Evolutionary conservation across 2,797 vertebrate species (phyloP).

Genomic region (Sandelia bainsii): DNA sequence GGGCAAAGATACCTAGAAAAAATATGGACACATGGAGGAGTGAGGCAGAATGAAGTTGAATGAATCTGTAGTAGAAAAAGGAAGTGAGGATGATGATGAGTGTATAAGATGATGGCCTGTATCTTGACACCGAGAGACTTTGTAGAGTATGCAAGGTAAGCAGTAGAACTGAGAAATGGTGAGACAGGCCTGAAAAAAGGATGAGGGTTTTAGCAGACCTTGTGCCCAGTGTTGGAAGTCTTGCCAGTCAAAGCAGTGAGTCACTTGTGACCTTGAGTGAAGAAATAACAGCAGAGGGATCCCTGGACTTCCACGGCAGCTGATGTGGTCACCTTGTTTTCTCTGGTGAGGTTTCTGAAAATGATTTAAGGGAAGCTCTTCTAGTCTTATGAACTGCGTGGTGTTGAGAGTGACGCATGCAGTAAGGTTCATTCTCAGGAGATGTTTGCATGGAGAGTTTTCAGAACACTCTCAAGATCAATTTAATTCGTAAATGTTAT

Average conservation of each 20-base stretch:
- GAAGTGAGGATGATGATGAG: slow-evolving; percentile 11
- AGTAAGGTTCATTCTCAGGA: slow-evolving; percentile 40
- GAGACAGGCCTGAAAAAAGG: slow-evolving; percentile 42
- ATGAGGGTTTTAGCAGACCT: slow-evolving; percentile 56
- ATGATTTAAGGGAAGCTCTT: slow-evolving; percentile 80
- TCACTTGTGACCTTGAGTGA: slow-evolving; percentile 79
- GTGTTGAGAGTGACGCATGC: slow-evolving; percentile 66
- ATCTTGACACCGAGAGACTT: slow-evolving; percentile 11
- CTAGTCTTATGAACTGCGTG: slow-evolving; percentile 49
- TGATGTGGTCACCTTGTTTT: slow-evolving; percentile 80
- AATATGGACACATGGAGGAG: slow-evolving; percentile 2
- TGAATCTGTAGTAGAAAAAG: not conserved
- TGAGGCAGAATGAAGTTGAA: slow-evolving; percentile 9
- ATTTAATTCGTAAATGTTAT: too few species aligned
- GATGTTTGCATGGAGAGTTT: slow-evolving; percentile 28
- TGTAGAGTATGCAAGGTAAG: slow-evolving; percentile 33
- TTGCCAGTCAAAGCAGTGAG: slow-evolving; percentile 80
- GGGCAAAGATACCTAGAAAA: slow-evolving; percentile 33
- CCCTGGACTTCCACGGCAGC: slow-evolving; percentile 78
- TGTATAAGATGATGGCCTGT: slow-evolving; percentile 9
- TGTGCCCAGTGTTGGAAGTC: slow-evolving; percentile 58
- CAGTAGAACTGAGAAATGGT: slow-evolving; percentile 29
- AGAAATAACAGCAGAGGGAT: slow-evolving; percentile 79
- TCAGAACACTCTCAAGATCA: slow-evolving; percentile 5
- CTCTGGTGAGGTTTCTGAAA: slow-evolving; percentile 78